Base-by-base conservation (phyloP, 92 coral and sea anemone species). In the Epizoanthus ramosus region DNA sequence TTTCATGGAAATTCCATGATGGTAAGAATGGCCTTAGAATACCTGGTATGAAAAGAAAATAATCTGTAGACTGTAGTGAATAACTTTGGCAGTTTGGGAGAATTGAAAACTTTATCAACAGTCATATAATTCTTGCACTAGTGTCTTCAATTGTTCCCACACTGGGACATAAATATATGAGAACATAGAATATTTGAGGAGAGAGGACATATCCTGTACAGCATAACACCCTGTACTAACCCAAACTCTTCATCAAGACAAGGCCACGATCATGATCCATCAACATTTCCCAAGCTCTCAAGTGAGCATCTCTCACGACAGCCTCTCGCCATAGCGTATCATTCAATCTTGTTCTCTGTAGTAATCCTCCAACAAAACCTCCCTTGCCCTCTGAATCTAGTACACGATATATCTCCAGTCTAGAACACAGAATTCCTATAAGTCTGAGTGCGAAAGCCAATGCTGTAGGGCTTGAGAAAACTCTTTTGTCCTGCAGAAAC, bases 271-370 rank as follows among this genome's bases (percentile, higher is more conserved):
- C 72, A 72, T 84, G 87, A 14, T 67, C 84, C 52, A 92, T 68
- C 17, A 97, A 73, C 47, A 79, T 79, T 24, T 71, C 57, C 74
- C 85, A 79, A 25, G 93, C 93, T 47, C 75, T 87, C 67, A 97
- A 92, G 68, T 88, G 94, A 10, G 92, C 94, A 70, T 92, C 83
- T 47, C 99, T 84, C 1, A 97, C 98, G 15, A 63, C 91, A 1
- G 94, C 93, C 57, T 94, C 93, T 4, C 23, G 58, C 99, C 99
- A 97, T 31, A 90, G 37, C 28, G 22, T 52, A 45, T 87, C 73
- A 0, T 72, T 85, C 52, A 84, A 81, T 35, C 61, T 50, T 22
- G 89, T 22, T 54, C 79, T 82, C 13, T 56, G 68, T 22, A 92
- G 81, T 58, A 88, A 67, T 19, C 71, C 59, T 18, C 75, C 23